phyloP scores from a whole-genome alignment of 2,888 invertebrate genomes.

The Blastobasis adustella region DNA sequence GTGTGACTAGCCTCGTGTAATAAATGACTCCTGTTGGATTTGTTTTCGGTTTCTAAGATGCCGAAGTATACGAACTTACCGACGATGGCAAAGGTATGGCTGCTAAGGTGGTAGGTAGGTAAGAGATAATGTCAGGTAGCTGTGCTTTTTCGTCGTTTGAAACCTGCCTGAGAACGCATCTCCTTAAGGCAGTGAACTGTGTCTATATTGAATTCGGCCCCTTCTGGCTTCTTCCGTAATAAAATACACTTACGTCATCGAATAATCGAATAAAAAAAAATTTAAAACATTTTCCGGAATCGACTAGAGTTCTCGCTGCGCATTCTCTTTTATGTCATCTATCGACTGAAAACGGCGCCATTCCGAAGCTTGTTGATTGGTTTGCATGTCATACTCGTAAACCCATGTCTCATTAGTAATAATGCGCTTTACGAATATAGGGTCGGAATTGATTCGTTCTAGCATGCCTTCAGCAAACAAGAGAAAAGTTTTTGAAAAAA shows the following conservation, averaged over 20 bases:
- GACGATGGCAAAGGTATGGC: too few species aligned
- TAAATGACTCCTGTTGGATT: too few species aligned
- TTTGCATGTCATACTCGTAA: conserved; percentile 14
- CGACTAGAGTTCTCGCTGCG: conserved; percentile 5
- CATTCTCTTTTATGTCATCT: conserved; percentile 2
- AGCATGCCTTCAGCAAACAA: conserved; percentile 6
- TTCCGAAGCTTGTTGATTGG: too few species aligned
- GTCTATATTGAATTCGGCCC: too few species aligned
- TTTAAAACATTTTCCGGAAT: conserved; percentile 7
- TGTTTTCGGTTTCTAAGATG: too few species aligned
- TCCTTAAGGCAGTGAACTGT: too few species aligned
- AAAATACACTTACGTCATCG: conserved; percentile 12
- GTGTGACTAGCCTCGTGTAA: too few species aligned
- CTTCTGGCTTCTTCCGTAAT: conserved; percentile 8
- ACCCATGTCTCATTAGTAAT: conserved; percentile 16
- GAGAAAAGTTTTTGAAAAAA: conserved; percentile 1
- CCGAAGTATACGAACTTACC: too few species aligned
- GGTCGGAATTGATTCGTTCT: conserved; percentile 13
- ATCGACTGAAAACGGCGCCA: neutral
- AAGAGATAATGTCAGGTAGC: too few species aligned
- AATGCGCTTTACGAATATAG: conserved; percentile 16
- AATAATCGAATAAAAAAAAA: conserved; percentile 9
- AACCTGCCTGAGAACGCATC: too few species aligned
- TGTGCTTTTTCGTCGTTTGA: too few species aligned
- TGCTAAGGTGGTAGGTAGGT: too few species aligned